phyloP scores from a whole-genome alignment of 1,140 invertebrate species.

The Bombus cullumanus region DNA sequence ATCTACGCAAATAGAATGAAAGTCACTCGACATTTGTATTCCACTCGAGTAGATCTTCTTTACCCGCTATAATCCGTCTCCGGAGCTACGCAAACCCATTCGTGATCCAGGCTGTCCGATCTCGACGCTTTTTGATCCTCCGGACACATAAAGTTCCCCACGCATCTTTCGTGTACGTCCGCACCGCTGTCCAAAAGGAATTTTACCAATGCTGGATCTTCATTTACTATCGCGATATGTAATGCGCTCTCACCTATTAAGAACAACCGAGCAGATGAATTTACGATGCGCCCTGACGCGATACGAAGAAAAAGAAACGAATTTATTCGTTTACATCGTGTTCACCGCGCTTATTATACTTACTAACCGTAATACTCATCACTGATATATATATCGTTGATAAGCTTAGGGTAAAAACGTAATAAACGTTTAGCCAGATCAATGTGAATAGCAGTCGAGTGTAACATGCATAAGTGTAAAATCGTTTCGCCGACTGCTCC shows the following conservation, averaged over 20 bases:
- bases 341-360: constrained; percentile 20
- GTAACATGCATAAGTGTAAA: constrained; percentile 95
- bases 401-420: constrained; percentile 96
- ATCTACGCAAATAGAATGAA: constrained; percentile 83
- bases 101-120: constrained; percentile 94
- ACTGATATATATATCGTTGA: constrained; percentile 97
- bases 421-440: constrained; percentile 96
- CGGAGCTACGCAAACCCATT: constrained; percentile 93
- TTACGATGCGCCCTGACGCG: neutral
- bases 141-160: constrained; percentile 97
- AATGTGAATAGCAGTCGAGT: constrained; percentile 94
- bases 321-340: neutral
- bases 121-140: constrained; percentile 98
- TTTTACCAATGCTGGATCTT: constrained; percentile 98
- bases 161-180: constrained; percentile 94
- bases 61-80: constrained; percentile 97
- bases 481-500: constrained; percentile 98
- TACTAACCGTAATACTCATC: constrained; percentile 97
- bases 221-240: constrained; percentile 99
- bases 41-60: neutral
- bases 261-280: neutral
- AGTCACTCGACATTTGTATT: neutral
- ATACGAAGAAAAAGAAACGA: neutral
- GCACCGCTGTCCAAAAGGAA: constrained; percentile 96
- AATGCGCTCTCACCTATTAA: constrained; percentile 76